Conservation (phyloP, 2,113 vertebrate genomes). For the Acanthisitta chloris region DNA sequence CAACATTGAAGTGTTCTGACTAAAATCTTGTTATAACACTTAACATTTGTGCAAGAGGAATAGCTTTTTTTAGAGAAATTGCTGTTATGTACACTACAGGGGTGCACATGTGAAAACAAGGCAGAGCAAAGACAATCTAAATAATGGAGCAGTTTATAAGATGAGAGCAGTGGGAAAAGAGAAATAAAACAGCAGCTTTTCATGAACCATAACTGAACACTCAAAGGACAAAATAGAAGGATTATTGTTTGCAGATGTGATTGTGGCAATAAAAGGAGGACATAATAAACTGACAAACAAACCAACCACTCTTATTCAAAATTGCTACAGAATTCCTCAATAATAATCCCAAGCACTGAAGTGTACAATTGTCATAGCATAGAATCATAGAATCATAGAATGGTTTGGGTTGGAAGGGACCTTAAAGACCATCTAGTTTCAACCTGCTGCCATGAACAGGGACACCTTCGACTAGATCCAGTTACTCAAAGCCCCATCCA, state of each 20-base stretch:
- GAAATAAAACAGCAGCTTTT: constrained; percentile 44
- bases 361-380: background rate
- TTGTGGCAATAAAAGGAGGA: constrained; percentile 14
- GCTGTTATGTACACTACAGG: background rate
- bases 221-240: constrained; percentile 22
- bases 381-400: background rate
- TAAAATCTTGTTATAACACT: background rate
- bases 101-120: background rate
- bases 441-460: background rate
- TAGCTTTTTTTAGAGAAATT: background rate
- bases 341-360: background rate
- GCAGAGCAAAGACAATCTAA: background rate
- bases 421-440: background rate
- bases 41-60: background rate
- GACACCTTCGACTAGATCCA: background rate
- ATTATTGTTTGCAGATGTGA: constrained; percentile 59
- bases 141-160: background rate
- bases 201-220: background rate
- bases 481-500: background rate
- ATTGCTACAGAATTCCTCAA: constrained; percentile 1
- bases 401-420: background rate
- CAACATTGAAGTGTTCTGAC: background rate
- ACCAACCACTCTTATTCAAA: background rate
- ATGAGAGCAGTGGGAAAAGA: constrained; percentile 7
- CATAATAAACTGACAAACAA: constrained; percentile 16